A percentile compares a stretch with the other conserved stretches of the same genome.
These are phyloP conservation scores for Echinometra lucunter DNA, from an alignment of 53 echinoderm and acorn worm genomes.

Conservation along the genomic window DNA sequence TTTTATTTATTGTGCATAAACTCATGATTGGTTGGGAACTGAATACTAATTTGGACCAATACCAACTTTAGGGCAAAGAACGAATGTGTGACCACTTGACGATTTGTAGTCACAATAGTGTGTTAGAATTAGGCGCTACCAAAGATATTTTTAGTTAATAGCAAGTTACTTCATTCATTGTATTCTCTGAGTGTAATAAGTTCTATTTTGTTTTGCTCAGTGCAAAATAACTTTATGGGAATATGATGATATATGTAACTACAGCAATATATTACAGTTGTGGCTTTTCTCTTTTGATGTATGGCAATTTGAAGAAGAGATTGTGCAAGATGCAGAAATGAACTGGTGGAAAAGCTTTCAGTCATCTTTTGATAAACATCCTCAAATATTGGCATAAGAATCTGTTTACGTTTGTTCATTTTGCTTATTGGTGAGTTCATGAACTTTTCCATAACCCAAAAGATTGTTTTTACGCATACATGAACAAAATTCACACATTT, in stretches of 20 bases:
- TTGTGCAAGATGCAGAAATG: not conserved
- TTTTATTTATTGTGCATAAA: not conserved
- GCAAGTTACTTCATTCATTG: not conserved
- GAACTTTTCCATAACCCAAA: not conserved
- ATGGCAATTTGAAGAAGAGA: not conserved
- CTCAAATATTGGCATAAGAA: not conserved
- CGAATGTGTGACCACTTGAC: no score
- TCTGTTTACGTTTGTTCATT: not conserved
- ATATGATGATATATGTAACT: conserved; percentile 1
- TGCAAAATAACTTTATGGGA: not conserved
- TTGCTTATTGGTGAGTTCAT: not conserved
- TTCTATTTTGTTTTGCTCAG: not conserved
- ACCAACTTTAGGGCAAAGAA: not conserved
- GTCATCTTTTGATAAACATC: no score
- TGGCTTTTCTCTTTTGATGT: not conserved
- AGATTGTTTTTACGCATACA: not conserved
- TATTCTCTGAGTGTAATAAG: not conserved
- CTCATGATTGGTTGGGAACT: not conserved
- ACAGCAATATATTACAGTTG: not conserved
- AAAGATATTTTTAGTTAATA: not conserved
- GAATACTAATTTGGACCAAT: not conserved
- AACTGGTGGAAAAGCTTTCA: not conserved
- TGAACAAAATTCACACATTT: not conserved
- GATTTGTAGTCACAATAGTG: not conserved
- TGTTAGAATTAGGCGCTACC: conserved; percentile 3